Percentiles rank a stretch among this genome's conserved stretches.
Conservation (phyloP, 2,888 invertebrate species). For the Acheta domesticus region DNA sequence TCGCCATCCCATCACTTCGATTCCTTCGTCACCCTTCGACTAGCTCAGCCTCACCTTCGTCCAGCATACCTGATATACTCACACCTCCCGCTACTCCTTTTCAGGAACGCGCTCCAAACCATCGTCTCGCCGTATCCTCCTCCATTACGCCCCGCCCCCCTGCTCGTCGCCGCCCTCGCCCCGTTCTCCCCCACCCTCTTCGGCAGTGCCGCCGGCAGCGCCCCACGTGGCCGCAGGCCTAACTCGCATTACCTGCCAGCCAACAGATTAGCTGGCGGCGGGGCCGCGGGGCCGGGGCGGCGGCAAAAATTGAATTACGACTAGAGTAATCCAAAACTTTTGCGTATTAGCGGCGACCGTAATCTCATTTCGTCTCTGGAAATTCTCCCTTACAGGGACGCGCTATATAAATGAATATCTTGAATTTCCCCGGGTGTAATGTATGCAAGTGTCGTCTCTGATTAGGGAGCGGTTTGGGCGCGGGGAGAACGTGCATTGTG, state of each 20-base stretch:
- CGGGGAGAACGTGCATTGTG: background rate
- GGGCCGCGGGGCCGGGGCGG: background rate
- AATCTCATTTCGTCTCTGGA: background rate
- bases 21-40: no score
- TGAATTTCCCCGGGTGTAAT: background rate
- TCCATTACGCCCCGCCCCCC: background rate
- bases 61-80: no score
- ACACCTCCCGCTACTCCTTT: no score
- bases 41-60: no score
- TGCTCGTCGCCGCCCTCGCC: background rate
- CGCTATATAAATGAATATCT: slow-evolving; percentile 18
- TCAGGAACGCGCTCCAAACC: no score
- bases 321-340: slow-evolving; percentile 7
- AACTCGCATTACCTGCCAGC: slow-evolving; percentile 10
- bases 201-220: background rate
- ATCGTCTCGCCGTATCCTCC: background rate
- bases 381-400: background rate
- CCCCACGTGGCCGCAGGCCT: background rate
- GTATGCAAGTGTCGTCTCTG: background rate
- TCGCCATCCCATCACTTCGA: no score
- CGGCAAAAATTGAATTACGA: slow-evolving; percentile 9
- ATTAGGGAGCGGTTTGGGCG: slow-evolving; percentile 3
- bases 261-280: background rate
- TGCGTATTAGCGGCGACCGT: background rate
- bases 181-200: background rate